Conservation (phyloP, 1,140 invertebrate genomes). For the Pseudomyrmex dendroicus region DNA sequence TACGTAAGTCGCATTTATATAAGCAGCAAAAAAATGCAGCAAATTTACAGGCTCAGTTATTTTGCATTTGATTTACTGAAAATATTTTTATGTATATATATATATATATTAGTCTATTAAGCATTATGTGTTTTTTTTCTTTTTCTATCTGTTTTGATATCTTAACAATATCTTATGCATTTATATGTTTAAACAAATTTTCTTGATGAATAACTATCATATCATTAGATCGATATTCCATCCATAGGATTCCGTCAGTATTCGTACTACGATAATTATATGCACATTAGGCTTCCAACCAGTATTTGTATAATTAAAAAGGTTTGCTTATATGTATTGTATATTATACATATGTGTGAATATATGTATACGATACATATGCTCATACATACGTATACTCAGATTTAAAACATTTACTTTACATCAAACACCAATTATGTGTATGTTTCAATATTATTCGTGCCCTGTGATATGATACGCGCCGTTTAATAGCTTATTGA, state of each 20-base stretch:
- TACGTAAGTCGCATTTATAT: background rate
- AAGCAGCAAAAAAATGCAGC: background rate
- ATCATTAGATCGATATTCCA: constrained; percentile 16
- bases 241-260: constrained; percentile 5
- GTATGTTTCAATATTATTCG: background rate
- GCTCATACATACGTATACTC: background rate
- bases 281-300: constrained; percentile 9
- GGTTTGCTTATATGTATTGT: background rate
- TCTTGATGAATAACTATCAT: background rate
- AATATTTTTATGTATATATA: background rate
- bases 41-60: constrained; percentile 3
- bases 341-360: too few relatives aligned
- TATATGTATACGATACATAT: too few relatives aligned
- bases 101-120: background rate
- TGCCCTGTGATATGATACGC: constrained; percentile 19
- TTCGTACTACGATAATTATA: background rate
- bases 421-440: background rate
- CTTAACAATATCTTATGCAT: background rate
- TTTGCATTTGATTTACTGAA: background rate
- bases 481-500: background rate
- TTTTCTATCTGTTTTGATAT: background rate
- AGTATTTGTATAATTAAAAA: background rate
- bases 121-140: background rate
- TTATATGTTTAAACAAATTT: background rate
- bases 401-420: constrained; percentile 10